Base-by-base conservation (phyloP, 2,888 invertebrate species). In the Onthophagus sagittarius region DNA sequence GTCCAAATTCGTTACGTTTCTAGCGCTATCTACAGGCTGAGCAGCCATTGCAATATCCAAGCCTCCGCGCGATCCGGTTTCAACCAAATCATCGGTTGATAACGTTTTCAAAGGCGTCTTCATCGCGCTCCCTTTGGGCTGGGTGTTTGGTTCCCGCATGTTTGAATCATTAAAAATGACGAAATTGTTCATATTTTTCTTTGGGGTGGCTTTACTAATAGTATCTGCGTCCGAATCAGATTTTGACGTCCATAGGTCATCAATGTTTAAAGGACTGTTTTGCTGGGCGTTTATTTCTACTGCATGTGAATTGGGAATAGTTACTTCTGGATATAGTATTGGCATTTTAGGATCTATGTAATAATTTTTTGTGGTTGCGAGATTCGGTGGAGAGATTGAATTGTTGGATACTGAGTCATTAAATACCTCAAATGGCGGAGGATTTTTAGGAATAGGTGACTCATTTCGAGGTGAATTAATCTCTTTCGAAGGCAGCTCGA, bases 41-140 rank as follows among this genome's bases (percentile, higher is more conserved):
- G 85, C 84, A 0, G 83, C 82, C 13, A 82, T 82, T 0, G 84
- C 84, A 1, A 82, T 78, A 72, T 85, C 85, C 79, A 84, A 73
- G 31, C 80, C 81, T 3, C 85, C 84, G 7, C 85, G 76, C 3
- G 85, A 85, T 7, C 85, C 85, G 0, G 85, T 85, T 77, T 85
- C 85, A 5, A 83, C 85, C 39, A 85, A 75, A 72, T 85, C 85
- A 70, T 85, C 85, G 13, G 83, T 82, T 65, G 80, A 84, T 14
- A 84, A 76, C 32, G 79, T 79, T 75, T 84, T 83, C 64, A 85
- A 82, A n/a, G 83, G 83, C 0, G 85, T 84, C 77, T 84, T 84
- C 85, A 85, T 85, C 9, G 85, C 84, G 75, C 82, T 84, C n/a
- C 77, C 78, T 73, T 77, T 77, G 0, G 76, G 74, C 31, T 72